Conservation (phyloP, 2,113 vertebrate species). For the Rhabdornis inornatus region DNA sequence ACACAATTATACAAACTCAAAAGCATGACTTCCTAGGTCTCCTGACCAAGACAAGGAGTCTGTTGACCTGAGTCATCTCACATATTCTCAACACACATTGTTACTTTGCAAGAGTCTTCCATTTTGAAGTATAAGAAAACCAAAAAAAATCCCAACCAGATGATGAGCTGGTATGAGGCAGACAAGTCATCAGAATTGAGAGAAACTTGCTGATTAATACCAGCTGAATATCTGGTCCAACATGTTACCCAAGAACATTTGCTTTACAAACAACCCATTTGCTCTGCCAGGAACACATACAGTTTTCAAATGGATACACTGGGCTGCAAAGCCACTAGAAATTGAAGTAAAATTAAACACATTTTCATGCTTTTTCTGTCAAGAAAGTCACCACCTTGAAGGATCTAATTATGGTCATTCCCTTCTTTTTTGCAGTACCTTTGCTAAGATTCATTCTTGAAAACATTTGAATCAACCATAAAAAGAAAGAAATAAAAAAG, state of each 20-base stretch:
- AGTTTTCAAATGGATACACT: neutral
- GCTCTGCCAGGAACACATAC: neutral
- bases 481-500: neutral
- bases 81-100: neutral
- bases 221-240: neutral
- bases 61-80: neutral
- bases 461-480: neutral
- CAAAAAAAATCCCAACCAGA: neutral
- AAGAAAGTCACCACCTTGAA: neutral
- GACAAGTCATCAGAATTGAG: neutral
- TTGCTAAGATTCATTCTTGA: neutral
- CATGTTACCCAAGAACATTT: neutral
- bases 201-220: neutral
- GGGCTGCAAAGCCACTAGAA: neutral
- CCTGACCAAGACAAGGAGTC: neutral
- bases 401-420: neutral
- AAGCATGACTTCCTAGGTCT: neutral
- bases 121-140: neutral
- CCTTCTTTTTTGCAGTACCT: neutral
- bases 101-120: neutral
- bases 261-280: neutral
- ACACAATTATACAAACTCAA: neutral
- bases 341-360: neutral
- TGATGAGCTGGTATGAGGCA: neutral
- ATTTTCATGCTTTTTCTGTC: neutral